Base-by-base conservation (phyloP, 2,888 invertebrate species). In the Leptarthrus brevirostris region DNA sequence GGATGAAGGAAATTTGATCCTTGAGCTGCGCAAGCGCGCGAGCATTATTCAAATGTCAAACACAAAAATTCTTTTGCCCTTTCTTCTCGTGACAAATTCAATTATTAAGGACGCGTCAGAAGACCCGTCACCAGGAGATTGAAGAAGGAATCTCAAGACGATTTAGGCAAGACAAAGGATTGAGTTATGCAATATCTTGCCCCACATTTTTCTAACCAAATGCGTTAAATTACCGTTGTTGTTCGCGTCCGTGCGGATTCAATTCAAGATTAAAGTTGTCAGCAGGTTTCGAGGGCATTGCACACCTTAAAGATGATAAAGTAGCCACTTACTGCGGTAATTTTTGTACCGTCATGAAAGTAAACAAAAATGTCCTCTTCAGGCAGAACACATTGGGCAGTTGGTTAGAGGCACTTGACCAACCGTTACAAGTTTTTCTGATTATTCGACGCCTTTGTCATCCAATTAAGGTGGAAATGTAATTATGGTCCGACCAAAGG, bases 371-470 rank as follows among this genome's bases (percentile, higher is more conserved):
- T 64, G 64, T 64, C 64, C 47, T 44, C 44, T 64, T 44, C 44
- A 52, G 34, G 12, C 18, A 20, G 30, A 44, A 52, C 69, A 52
- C 69, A 44, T 44, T 36, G 64, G 69, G 52, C 69, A 69, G 30
- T 52, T 69, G 49, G 69, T 49, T 52, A 69, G 52, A 69, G 49
- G 69, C 34, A 72, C 72, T 72, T 72, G 72, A 72, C 72, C 72
- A 54, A 72, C 72, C 72, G 72, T 72, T 72, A 72, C 72, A 72
- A 72, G 44, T 56, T 56, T 69, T 69, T 69, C 52, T 69, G 69
- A 69, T 69, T 69, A 49, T 69, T 69, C 49, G 52, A 30, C 16
- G 69, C 20, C 36, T 69, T 69, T 69, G 69, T 69, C 69, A 69
- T 69, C 69, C 69, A 69, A 69, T 69, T 69, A 69, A 49, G 69